phyloP scores from a whole-genome alignment of 2,888 invertebrate genomes.

The Drosophila multiciliata region DNA sequence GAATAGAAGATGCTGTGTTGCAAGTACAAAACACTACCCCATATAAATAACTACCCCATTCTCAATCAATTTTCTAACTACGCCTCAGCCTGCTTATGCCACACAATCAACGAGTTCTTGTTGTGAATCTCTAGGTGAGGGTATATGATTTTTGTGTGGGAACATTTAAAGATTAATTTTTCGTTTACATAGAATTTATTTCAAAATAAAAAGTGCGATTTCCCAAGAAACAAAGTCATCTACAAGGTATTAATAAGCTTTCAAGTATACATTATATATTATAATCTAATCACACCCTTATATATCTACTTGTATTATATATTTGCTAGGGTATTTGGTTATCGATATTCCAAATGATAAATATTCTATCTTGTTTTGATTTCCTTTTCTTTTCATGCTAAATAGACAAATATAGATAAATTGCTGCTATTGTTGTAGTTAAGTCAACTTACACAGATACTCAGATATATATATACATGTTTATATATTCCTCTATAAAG shows the following conservation, averaged over 20 bases:
- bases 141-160: not conserved
- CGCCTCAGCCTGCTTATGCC: conserved; percentile 20
- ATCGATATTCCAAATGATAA: not conserved
- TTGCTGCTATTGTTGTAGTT: conserved; percentile 59
- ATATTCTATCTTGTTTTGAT: not conserved
- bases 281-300: not conserved
- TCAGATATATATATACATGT: conserved; percentile 5
- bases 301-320: not conserved
- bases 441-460: conserved; percentile 15
- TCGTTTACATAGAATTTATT: not conserved
- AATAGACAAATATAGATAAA: conserved; percentile 62
- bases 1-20: not conserved
- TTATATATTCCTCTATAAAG: not conserved
- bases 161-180: not conserved
- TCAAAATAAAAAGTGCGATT: too few species aligned
- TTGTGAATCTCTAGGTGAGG: too few species aligned
- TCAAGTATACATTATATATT: not conserved
- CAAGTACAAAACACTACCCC: not conserved
- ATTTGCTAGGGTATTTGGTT: not conserved
- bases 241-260: not conserved
- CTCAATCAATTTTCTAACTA: not conserved
- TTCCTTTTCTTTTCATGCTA: conserved; percentile 26
- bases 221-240: too few species aligned
- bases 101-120: conserved; percentile 1
- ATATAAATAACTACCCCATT: not conserved